A percentile compares a stretch with the other conserved stretches of the same genome.
Evolutionary conservation across 92 coral and sea anemone species (phyloP).

Genomic region (Montipora capitata): DNA sequence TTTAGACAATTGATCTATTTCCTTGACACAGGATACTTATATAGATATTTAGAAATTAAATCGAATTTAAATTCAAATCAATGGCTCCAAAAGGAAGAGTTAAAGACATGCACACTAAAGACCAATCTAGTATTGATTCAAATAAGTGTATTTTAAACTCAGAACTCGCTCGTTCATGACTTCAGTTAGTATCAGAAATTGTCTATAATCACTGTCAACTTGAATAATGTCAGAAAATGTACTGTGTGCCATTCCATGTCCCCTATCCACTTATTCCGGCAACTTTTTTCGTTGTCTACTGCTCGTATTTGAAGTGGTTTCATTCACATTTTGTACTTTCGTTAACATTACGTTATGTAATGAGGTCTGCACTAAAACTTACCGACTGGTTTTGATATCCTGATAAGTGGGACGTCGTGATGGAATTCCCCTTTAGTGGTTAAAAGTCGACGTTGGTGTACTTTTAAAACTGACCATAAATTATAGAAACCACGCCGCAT

Average conservation of each 20-base stretch:
- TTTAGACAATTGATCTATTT: no score
- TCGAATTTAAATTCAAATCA: neutral
- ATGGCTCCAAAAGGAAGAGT: neutral
- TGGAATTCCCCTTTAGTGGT: slow-evolving; percentile 6
- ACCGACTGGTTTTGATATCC: slow-evolving; percentile 8
- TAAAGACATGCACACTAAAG: neutral
- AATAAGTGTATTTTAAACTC: slow-evolving; percentile 11
- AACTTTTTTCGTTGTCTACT: neutral
- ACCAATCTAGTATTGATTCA: neutral
- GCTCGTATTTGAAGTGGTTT: neutral
- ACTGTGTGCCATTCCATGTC: neutral
- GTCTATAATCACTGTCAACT: neutral
- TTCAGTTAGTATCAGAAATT: neutral
- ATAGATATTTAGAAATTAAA: neutral
- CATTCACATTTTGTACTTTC: neutral
- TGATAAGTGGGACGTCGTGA: slow-evolving; percentile 8
- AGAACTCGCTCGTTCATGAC: neutral
- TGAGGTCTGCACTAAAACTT: neutral
- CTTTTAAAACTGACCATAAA: neutral
- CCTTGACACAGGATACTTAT: neutral
- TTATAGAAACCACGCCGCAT: neutral
- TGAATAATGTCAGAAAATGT: slow-evolving; percentile 4
- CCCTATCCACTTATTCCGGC: neutral
- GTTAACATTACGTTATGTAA: neutral
- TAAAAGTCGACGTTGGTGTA: neutral